phyloP scores from a whole-genome alignment of 2,888 invertebrate species.

The Cryptophagus acutangulus region DNA sequence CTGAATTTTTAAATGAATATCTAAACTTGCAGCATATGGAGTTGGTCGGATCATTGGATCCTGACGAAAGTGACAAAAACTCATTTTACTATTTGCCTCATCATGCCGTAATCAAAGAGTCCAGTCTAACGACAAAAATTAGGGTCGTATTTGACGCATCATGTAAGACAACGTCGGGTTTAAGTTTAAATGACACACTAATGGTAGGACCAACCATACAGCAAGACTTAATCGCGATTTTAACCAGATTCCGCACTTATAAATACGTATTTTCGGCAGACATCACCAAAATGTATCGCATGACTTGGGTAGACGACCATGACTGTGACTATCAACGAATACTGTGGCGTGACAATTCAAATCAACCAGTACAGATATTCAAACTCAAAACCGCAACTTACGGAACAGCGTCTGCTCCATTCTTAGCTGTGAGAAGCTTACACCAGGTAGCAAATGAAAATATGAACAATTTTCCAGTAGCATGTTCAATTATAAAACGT shows the following conservation, averaged over 20 bases:
- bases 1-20: too few relatives aligned
- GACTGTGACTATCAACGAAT: neutral
- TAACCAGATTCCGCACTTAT: neutral
- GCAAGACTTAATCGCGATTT: neutral
- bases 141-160: neutral
- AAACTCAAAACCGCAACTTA: neutral
- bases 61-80: too few relatives aligned
- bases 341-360: conserved; percentile 1
- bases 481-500: neutral
- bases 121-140: neutral
- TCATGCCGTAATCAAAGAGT: neutral
- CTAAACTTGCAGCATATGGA: too few relatives aligned
- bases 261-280: neutral
- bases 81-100: neutral
- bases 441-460: neutral
- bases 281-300: neutral
- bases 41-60: too few relatives aligned
- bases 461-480: neutral
- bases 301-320: neutral
- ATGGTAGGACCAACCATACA: neutral
- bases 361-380: neutral
- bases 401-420: neutral
- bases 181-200: conserved; percentile 2
- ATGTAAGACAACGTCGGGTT: neutral
- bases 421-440: neutral